These are phyloP conservation scores for Agonopterix heracliana DNA, from an alignment of 2,888 invertebrate genomes.

Conservation along the genomic window DNA sequence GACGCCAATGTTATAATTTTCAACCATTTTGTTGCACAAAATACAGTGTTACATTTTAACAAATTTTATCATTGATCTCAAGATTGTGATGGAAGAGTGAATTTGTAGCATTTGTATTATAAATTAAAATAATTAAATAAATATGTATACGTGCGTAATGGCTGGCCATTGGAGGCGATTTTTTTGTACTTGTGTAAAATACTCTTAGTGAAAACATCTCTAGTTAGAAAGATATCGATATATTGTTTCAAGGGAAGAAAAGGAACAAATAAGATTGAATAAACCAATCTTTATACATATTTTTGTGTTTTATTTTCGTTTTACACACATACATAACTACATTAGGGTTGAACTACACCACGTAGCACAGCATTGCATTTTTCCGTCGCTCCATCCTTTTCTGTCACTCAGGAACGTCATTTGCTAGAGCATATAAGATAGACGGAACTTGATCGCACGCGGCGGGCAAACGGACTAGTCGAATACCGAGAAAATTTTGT, in stretches of 20 bases:
- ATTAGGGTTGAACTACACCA: no score
- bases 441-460: no score
- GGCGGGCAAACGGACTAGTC: no score
- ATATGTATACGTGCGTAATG: background rate
- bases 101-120: background rate
- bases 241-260: constrained; percentile 6
- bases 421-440: no score
- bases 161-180: background rate
- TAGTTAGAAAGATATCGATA: background rate
- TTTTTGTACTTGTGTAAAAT: background rate
- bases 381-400: no score
- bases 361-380: no score
- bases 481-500: no score
- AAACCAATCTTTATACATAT: constrained; percentile 26
- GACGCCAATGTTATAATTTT: no score
- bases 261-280: constrained; percentile 28
- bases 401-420: no score
- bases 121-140: background rate
- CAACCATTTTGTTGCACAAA: no score
- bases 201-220: background rate
- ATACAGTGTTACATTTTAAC: background rate
- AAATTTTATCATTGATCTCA: constrained; percentile 4
- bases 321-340: background rate
- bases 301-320: background rate
- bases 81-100: constrained; percentile 1